phyloP scores from a whole-genome alignment of 2,113 vertebrate genomes.

The Apteryx owenii region DNA sequence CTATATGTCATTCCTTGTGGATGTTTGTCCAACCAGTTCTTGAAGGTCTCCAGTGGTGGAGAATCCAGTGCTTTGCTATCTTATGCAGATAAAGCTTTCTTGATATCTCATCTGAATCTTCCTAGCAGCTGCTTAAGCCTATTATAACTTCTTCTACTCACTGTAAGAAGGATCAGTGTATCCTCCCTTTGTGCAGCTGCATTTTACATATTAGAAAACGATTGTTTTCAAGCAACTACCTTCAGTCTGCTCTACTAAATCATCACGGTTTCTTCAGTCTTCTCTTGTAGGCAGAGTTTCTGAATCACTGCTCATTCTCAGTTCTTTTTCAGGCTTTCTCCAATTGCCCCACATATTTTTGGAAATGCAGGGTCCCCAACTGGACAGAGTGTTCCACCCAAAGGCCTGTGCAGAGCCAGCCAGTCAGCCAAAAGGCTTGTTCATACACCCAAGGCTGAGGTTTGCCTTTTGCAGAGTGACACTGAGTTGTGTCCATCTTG shows the following conservation, averaged over 20 bases:
- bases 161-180: neutral
- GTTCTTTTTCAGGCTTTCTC: neutral
- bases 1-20: neutral
- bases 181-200: neutral
- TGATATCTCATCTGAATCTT: neutral
- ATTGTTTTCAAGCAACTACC: neutral
- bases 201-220: neutral
- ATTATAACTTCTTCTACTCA: neutral
- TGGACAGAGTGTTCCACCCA: neutral
- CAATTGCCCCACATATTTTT: neutral
- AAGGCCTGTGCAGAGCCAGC: neutral
- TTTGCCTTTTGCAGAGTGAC: neutral
- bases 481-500: neutral
- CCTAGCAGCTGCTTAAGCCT: neutral
- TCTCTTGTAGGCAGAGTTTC: neutral
- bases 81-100: slow-evolving; percentile 17
- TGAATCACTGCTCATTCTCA: neutral
- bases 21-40: neutral
- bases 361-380: neutral
- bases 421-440: neutral
- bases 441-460: neutral
- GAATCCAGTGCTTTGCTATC: neutral
- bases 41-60: neutral
- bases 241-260: slow-evolving; percentile 6
- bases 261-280: neutral